Percentiles rank a stretch among this genome's conserved stretches.
These are phyloP conservation scores for Chymomyza procnemis DNA, from an alignment of 2,888 invertebrate species.

Conservation along the genomic window DNA sequence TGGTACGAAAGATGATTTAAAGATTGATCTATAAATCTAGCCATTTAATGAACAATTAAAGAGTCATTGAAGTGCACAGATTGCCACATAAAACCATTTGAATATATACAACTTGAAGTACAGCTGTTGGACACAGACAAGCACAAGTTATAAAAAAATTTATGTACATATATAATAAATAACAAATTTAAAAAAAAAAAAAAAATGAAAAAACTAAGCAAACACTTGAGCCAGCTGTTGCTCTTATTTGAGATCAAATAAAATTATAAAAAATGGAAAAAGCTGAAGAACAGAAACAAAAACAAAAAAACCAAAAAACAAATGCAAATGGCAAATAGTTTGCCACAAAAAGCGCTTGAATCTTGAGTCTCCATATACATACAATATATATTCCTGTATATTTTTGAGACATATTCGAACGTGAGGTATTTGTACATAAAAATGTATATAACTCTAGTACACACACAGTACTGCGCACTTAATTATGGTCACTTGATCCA, in stretches of 20 bases:
- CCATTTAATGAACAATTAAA: constrained; percentile 25
- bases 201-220: constrained; percentile 36
- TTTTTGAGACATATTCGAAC: not conserved
- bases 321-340: not conserved
- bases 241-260: constrained; percentile 22
- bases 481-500: constrained; percentile 40
- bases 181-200: not conserved
- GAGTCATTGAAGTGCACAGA: constrained; percentile 41
- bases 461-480: constrained; percentile 49
- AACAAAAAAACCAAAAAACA: constrained; percentile 11
- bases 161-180: not conserved
- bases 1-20: not conserved
- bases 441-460: not conserved
- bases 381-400: not conserved
- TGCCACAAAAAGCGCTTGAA: not conserved
- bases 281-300: constrained; percentile 27
- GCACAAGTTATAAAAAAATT: not conserved
- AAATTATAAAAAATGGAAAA: constrained; percentile 11
- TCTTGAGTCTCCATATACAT: not conserved
- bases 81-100: constrained; percentile 23
- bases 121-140: not conserved
- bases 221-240: constrained; percentile 49
- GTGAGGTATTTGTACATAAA: not conserved
- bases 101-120: not conserved
- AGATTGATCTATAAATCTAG: not conserved